Conservation (phyloP, 2,888 invertebrate genomes). For the Cataglyphis albicans region DNA sequence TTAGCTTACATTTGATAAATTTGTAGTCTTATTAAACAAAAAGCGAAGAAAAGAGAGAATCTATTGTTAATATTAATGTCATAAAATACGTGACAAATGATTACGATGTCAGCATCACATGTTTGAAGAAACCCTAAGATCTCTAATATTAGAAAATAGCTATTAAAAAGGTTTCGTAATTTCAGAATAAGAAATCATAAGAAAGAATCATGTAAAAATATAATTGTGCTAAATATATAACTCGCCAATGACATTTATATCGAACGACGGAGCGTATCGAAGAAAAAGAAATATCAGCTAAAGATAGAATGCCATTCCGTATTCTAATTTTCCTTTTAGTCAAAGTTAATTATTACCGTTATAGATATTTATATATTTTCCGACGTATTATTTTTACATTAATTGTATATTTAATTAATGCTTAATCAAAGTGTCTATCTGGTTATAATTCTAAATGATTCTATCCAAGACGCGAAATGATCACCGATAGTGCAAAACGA, state of each 20-base stretch:
- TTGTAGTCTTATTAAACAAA: not conserved
- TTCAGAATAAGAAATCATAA: not conserved
- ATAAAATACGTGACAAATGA: not conserved
- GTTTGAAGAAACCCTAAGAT: not conserved
- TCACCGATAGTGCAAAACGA: slow-evolving; percentile 2
- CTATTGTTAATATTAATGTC: not conserved
- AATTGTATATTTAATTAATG: slow-evolving; percentile 23
- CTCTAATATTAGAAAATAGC: not conserved
- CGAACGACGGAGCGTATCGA: not conserved
- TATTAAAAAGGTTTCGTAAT: not conserved
- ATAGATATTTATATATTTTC: slow-evolving; percentile 7
- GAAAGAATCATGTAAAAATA: not conserved
- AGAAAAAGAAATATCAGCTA: slow-evolving; percentile 18
- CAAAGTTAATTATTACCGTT: not conserved
- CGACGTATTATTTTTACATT: slow-evolving; percentile 10
- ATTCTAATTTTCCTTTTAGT: slow-evolving; percentile 17
- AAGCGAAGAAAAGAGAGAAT: not conserved
- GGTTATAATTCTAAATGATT: not conserved
- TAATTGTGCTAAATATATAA: slow-evolving; percentile 2
- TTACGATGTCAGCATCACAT: not conserved
- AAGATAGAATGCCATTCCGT: not conserved
- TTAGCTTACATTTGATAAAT: not conserved
- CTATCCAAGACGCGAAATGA: not conserved
- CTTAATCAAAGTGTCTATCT: not conserved
- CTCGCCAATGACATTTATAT: not conserved